These are phyloP conservation scores for Sakesphorus luctuosus DNA, from an alignment of 2,113 vertebrate genomes.

Conservation along the genomic window DNA sequence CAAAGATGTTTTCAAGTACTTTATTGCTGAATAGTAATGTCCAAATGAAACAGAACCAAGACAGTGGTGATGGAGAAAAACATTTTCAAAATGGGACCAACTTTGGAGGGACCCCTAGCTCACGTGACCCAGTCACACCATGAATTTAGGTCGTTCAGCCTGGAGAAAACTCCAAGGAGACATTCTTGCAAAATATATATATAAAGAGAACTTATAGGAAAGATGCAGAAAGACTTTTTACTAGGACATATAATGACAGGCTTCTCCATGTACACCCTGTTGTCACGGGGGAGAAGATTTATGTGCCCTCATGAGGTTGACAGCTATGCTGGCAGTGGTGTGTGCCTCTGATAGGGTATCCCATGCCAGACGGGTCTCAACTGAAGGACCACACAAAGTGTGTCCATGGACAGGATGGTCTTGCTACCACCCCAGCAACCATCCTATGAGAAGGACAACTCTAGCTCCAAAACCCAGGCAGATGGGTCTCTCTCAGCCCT, in stretches of 20 bases:
- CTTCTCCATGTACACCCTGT: no score
- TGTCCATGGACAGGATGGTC: no score
- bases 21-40: not conserved
- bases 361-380: no score
- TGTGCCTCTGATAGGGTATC: no score
- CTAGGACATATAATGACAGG: not conserved
- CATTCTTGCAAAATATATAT: accelerated
- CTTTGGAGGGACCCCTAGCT: not conserved
- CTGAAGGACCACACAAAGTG: no score
- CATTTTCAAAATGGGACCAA: not conserved
- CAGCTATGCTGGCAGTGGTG: no score
- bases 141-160: not conserved
- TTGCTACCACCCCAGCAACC: no score
- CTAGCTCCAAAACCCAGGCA: no score
- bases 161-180: not conserved
- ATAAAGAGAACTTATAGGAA: not conserved
- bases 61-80: not conserved
- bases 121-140: not conserved
- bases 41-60: not conserved
- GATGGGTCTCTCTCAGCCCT: no score
- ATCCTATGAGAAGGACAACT: no score
- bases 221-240: not conserved
- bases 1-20: not conserved
- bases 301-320: no score
- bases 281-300: no score